Evolutionary conservation across 53 echinoderm and acorn worm species (phyloP).

Genomic region (Henricia sp.): DNA sequence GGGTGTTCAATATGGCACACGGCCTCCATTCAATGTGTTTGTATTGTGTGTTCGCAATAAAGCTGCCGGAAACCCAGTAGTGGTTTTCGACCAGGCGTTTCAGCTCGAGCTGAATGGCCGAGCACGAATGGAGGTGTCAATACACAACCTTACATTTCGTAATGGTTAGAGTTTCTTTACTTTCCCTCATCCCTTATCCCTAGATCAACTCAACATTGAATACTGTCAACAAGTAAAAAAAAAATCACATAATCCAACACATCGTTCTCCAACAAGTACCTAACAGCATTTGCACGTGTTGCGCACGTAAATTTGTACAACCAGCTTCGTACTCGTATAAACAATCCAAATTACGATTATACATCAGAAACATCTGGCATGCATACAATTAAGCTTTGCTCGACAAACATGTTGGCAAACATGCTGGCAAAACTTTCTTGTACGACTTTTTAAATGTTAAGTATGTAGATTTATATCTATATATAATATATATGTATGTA

Average conservation of each 20-base stretch:
- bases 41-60: slow-evolving; percentile 27
- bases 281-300: neutral
- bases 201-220: slow-evolving; percentile 6
- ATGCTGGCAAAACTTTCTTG: neutral
- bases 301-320: slow-evolving; percentile 30
- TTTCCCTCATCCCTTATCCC: neutral
- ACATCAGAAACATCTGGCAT: neutral
- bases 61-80: slow-evolving; percentile 41
- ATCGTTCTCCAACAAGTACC: no score
- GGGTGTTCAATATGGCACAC: no score
- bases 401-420: slow-evolving; percentile 13
- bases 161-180: neutral
- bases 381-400: slow-evolving; percentile 1
- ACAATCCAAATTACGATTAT: slow-evolving; percentile 40
- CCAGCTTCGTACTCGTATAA: slow-evolving; percentile 32
- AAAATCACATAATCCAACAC: no score
- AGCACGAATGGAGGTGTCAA: neutral
- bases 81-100: neutral
- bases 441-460: slow-evolving; percentile 13
- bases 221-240: slow-evolving; percentile 45
- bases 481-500: slow-evolving; percentile 64
- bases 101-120: neutral
- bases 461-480: slow-evolving; percentile 59
- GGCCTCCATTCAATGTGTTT: slow-evolving; percentile 1
- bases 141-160: neutral